phyloP scores from a whole-genome alignment of 2,888 invertebrate genomes.

The Ypsolopha sequella region DNA sequence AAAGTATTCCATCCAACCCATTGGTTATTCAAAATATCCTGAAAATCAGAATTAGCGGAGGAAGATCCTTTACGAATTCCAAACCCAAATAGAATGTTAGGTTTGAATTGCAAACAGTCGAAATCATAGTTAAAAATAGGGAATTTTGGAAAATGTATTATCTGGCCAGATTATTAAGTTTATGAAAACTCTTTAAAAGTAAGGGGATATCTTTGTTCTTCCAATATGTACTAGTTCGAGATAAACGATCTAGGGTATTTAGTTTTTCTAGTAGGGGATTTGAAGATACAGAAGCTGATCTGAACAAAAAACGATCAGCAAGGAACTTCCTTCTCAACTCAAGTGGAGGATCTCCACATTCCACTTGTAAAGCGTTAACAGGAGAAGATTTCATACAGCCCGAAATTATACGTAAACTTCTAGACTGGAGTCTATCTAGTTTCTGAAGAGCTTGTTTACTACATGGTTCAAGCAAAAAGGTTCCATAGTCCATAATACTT shows the following conservation, averaged over 20 bases:
- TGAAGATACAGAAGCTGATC: no score
- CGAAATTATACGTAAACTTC: conserved; percentile 1
- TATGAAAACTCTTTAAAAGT: neutral
- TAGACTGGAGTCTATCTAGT: neutral
- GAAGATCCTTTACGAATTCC: neutral
- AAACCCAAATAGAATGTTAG: neutral
- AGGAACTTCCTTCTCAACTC: no score
- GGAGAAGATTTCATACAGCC: conserved; percentile 4
- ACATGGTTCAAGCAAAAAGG: conserved; percentile 1
- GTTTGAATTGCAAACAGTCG: neutral
- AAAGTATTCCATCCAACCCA: neutral
- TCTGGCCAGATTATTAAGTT: neutral
- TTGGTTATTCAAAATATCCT: neutral
- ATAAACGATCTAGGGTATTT: no score
- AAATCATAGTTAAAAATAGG: neutral
- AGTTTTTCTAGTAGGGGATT: no score
- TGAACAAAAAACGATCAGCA: no score
- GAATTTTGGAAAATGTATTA: no score
- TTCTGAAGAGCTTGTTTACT: neutral
- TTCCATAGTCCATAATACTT: conserved; percentile 1
- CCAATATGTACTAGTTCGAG: no score
- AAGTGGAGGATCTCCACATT: conserved; percentile 2
- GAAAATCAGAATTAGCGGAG: neutral
- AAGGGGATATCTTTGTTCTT: neutral
- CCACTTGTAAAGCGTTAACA: conserved; percentile 1